Base-by-base conservation (phyloP, 2,113 vertebrate species). In the Tetrax tetrax region DNA sequence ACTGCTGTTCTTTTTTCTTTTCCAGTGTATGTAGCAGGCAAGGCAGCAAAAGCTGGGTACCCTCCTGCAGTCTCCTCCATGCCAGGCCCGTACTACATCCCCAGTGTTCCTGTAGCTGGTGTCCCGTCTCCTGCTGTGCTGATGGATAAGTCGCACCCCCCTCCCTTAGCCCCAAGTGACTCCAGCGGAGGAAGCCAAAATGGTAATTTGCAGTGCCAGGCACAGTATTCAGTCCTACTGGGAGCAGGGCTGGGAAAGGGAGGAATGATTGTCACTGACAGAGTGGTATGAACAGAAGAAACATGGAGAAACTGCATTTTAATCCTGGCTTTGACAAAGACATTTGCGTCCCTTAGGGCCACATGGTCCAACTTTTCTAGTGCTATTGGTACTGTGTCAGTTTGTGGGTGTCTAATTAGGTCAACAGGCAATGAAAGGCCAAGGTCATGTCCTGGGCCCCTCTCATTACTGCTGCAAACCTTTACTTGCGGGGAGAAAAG, bases 11-110 rank as follows among this genome's bases (percentile, higher is more conserved):
- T 57, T 97, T 97, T 94, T 94, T 97, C 90, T 92, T 91, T 78
- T 97, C 56, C 97, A 99, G 99, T 99, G 83, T 99, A 99, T 64
- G 98, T 99, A 97, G 99, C 99, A 47, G 99, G 99, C 79, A 99
- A 99, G 96, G 98, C 98, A 85, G 99, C 98, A 20, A 99, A 99
- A 97, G 98, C 97, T 68, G 97, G 97, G 35, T 98, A 98, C 38
- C 98, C 98, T 86, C 93, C 99, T 87, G 98, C 97, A 66, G 97
- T 99, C 53, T 98, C 98, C 53, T 84, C 98, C 84, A 97, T 99
- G 97, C 99, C 99, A 84, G 99, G 99, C 70, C 98, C 99, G 11
- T 99, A 99, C 97, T 99, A 99, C 97, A 98, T 99, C 77, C 98
- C 99, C 75, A 98, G 98, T 37, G 98, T 99, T 74, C 98, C 99